Evolutionary conservation across 2,888 invertebrate genomes (phyloP).

Genomic region (Loripinus fragilis): DNA sequence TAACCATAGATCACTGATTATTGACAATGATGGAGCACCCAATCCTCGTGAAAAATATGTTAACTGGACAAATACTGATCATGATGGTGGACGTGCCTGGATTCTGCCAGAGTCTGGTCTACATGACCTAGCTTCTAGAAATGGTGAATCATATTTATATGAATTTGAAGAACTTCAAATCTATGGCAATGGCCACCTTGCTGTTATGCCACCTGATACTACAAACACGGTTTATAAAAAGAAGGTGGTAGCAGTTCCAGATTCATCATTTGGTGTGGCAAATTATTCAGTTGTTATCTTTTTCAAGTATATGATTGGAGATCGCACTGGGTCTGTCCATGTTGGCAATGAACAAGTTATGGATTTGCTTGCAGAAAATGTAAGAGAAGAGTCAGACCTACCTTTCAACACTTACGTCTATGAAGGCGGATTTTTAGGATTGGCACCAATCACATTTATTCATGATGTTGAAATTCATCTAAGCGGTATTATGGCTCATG

Average conservation of each 20-base stretch:
- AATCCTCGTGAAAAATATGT: slow-evolving; percentile 63
- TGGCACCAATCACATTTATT: slow-evolving; percentile 71
- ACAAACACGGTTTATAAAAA: slow-evolving; percentile 38
- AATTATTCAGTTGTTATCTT: slow-evolving; percentile 66
- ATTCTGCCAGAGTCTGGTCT: slow-evolving; percentile 72
- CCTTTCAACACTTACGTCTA: slow-evolving; percentile 74
- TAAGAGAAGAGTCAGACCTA: slow-evolving; percentile 70
- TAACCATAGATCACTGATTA: slow-evolving; percentile 71
- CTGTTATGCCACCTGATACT: slow-evolving; percentile 64
- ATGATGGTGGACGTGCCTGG: slow-evolving; percentile 73
- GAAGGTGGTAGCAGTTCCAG: slow-evolving; percentile 43
- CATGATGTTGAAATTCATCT: slow-evolving; percentile 75
- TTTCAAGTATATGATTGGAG: slow-evolving; percentile 78
- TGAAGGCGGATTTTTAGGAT: slow-evolving; percentile 65
- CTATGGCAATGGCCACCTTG: slow-evolving; percentile 74
- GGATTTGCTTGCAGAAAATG: slow-evolving; percentile 66
- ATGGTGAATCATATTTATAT: slow-evolving; percentile 50
- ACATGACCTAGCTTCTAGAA: slow-evolving; percentile 63
- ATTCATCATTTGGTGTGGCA: slow-evolving; percentile 27
- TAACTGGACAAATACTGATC: slow-evolving; percentile 63
- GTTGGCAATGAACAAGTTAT: slow-evolving; percentile 65
- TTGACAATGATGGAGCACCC: slow-evolving; percentile 71
- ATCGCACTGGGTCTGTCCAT: slow-evolving; percentile 74
- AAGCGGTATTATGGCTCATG: slow-evolving; percentile 68
- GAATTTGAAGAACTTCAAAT: slow-evolving; percentile 77